These are phyloP conservation scores for Aphis craccivora DNA, from an alignment of 1,140 invertebrate species.

Conservation along the genomic window DNA sequence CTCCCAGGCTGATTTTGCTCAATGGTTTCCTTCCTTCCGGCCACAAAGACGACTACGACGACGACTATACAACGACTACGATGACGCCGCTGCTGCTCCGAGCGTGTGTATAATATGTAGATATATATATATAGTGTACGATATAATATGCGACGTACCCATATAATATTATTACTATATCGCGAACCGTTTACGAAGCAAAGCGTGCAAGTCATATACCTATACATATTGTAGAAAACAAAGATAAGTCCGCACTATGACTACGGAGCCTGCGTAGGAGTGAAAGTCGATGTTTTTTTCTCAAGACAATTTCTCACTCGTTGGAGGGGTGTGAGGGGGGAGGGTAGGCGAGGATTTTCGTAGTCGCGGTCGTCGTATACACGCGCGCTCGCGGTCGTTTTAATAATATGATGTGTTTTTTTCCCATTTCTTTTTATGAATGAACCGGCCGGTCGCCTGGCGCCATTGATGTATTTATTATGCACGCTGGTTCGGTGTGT, in stretches of 20 bases:
- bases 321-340: background rate
- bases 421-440: slow-evolving; percentile 25
- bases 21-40: slow-evolving; percentile 37
- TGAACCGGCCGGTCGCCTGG: slow-evolving; percentile 35
- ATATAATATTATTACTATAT: background rate
- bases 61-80: background rate
- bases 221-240: background rate
- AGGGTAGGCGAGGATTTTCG: background rate
- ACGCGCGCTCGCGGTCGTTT: background rate
- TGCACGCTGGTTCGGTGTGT: background rate
- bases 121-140: background rate
- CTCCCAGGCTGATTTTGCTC: slow-evolving; percentile 40
- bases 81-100: background rate
- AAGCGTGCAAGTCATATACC: background rate
- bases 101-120: background rate
- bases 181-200: background rate
- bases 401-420: slow-evolving; percentile 15
- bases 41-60: background rate
- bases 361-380: background rate
- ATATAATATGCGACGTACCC: background rate
- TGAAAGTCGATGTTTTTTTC: background rate
- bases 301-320: background rate
- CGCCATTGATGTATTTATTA: slow-evolving; percentile 51
- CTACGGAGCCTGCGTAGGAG: background rate
- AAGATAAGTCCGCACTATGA: background rate